Conservation (phyloP, 2,797 vertebrate genomes). For the Avahi laniger region DNA sequence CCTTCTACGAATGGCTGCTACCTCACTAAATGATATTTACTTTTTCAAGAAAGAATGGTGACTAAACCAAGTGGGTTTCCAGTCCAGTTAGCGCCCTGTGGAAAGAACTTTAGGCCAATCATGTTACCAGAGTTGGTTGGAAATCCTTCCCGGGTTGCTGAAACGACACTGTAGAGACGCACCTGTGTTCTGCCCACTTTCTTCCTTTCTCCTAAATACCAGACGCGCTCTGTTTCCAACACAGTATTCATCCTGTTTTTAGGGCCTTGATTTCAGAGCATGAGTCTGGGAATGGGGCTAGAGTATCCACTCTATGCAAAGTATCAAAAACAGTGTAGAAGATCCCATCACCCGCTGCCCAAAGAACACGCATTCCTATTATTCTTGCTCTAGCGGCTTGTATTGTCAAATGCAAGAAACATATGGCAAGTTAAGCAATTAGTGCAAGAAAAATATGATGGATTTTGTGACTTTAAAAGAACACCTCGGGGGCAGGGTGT, state of each 20-base stretch:
- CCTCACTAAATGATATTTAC: background rate
- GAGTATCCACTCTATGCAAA: background rate
- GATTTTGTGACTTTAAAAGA: constrained; percentile 6
- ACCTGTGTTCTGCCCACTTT: background rate
- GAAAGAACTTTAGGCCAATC: background rate
- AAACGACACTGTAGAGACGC: background rate
- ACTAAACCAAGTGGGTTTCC: background rate
- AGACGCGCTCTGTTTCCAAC: background rate
- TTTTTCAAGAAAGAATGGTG: background rate
- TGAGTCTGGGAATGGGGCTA: background rate
- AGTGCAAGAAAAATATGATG: background rate
- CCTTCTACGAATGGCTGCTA: background rate
- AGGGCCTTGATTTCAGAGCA: background rate
- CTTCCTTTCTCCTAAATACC: background rate
- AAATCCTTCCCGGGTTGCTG: background rate
- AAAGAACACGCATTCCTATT: background rate
- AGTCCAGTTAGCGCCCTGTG: background rate
- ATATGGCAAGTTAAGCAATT: background rate
- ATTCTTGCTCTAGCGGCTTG: background rate
- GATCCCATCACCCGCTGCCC: too few species aligned
- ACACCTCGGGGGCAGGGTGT: background rate
- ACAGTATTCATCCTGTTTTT: background rate
- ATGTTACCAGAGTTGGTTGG: background rate
- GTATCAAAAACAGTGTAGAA: background rate
- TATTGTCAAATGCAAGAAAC: background rate